These are phyloP conservation scores for Girardinichthys multiradiatus DNA, from an alignment of 2,113 vertebrate genomes.

Conservation along the genomic window DNA sequence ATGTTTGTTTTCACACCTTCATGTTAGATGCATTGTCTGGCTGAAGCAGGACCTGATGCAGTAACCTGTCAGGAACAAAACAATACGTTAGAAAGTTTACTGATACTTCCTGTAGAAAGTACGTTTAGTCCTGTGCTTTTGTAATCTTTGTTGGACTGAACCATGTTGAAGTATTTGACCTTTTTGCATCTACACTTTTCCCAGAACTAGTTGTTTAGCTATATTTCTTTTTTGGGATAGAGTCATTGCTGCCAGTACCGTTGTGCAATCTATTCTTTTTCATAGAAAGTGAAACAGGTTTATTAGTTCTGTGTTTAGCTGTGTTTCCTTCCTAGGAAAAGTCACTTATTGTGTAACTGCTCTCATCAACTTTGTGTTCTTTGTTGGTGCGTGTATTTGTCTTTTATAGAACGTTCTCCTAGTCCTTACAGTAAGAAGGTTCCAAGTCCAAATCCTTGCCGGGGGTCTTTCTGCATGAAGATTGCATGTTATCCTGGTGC, in stretches of 20 bases:
- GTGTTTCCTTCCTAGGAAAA: background rate
- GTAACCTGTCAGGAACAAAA: background rate
- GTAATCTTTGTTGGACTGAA: background rate
- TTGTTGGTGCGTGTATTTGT: background rate
- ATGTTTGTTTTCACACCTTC: background rate
- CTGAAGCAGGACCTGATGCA: background rate
- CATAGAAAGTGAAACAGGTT: too few species aligned
- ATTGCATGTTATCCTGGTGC: background rate
- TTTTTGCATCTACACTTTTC: too few species aligned
- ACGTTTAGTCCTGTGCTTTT: background rate
- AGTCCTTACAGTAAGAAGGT: too few species aligned
- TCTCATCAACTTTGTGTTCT: background rate
- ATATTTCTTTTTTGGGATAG: too few species aligned
- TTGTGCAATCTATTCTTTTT: too few species aligned
- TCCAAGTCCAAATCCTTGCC: too few species aligned
- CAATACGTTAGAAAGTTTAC: background rate
- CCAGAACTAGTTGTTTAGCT: too few species aligned
- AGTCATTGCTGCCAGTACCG: too few species aligned
- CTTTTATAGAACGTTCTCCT: background rate
- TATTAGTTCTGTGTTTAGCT: too few species aligned
- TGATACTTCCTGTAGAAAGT: background rate
- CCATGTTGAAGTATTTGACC: too few species aligned
- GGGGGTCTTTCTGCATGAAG: background rate
- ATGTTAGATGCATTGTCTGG: background rate
- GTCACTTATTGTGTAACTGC: background rate